phyloP scores from a whole-genome alignment of 2,888 invertebrate species.

The Eupithecia subumbrata region DNA sequence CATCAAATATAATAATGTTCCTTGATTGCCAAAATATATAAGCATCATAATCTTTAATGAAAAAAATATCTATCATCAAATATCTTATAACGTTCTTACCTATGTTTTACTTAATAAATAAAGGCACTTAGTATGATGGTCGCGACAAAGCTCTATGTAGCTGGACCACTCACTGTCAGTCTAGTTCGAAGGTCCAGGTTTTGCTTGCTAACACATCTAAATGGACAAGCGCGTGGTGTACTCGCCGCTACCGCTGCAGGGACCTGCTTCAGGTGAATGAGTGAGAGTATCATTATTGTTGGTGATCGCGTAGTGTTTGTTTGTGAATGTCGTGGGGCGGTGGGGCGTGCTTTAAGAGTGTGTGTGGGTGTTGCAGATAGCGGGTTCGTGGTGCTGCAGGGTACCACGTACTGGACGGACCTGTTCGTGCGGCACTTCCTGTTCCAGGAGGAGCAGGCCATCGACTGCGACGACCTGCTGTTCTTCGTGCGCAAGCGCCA shows the following conservation, averaged over 20 bases:
- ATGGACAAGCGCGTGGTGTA: neutral
- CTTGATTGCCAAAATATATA: too few relatives aligned
- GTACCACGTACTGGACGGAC: slow-evolving; percentile 98
- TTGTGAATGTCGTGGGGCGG: neutral
- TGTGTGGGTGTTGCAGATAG: slow-evolving; percentile 85
- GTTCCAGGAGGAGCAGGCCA: slow-evolving; percentile 94
- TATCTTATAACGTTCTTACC: neutral
- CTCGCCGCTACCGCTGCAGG: too few relatives aligned
- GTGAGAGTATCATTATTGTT: neutral
- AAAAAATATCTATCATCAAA: too few relatives aligned
- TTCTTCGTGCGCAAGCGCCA: slow-evolving; percentile 98
- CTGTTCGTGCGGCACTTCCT: slow-evolving; percentile 97
- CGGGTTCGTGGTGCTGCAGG: slow-evolving; percentile 96
- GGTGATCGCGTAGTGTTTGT: neutral
- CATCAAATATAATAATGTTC: too few relatives aligned
- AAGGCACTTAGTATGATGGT: neutral
- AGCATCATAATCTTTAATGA: neutral
- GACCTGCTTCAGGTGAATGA: neutral
- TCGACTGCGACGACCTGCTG: slow-evolving; percentile 96
- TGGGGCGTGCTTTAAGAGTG: neutral
- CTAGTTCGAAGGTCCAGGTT: neutral
- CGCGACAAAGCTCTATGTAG: too few relatives aligned
- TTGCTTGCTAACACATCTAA: neutral
- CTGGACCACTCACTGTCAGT: neutral
- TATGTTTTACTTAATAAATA: neutral